These are phyloP conservation scores for Cavia porcellus DNA, from an alignment of 2,113 vertebrate species.

Conservation along the genomic window DNA sequence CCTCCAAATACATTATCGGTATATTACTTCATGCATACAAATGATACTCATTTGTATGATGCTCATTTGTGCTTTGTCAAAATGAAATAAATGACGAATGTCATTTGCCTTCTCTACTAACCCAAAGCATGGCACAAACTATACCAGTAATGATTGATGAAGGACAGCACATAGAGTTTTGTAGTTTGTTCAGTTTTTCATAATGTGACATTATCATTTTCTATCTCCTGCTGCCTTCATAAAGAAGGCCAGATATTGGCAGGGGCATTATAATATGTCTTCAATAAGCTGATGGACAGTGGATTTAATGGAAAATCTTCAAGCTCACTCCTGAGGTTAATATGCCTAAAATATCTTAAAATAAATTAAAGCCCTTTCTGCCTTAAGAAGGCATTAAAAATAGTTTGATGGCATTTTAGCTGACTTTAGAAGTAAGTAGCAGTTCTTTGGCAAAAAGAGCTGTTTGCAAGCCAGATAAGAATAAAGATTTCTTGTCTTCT, in stretches of 20 bases:
- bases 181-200: not conserved
- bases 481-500: constrained; percentile 47
- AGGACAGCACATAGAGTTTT: not conserved
- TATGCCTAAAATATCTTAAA: constrained; percentile 67
- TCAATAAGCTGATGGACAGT: not conserved
- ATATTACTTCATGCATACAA: not conserved
- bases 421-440: constrained; percentile 15
- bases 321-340: constrained; percentile 68
- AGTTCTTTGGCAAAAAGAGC: not conserved
- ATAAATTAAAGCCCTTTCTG: constrained; percentile 62
- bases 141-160: not conserved
- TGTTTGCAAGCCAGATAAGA: constrained; percentile 8
- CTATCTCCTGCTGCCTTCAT: not conserved
- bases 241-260: not conserved
- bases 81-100: constrained; percentile 23
- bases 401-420: constrained; percentile 56
- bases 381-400: constrained; percentile 35
- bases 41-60: not conserved
- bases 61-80: constrained; percentile 10
- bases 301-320: constrained; percentile 65
- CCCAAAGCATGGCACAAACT: not conserved
- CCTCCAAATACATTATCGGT: not conserved
- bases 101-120: not conserved
- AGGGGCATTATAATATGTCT: not conserved
- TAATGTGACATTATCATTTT: not conserved